A percentile compares a stretch with the other conserved stretches of the same genome.
Evolutionary conservation across 2,113 vertebrate species (phyloP).

Genomic region (Gallinago media): DNA sequence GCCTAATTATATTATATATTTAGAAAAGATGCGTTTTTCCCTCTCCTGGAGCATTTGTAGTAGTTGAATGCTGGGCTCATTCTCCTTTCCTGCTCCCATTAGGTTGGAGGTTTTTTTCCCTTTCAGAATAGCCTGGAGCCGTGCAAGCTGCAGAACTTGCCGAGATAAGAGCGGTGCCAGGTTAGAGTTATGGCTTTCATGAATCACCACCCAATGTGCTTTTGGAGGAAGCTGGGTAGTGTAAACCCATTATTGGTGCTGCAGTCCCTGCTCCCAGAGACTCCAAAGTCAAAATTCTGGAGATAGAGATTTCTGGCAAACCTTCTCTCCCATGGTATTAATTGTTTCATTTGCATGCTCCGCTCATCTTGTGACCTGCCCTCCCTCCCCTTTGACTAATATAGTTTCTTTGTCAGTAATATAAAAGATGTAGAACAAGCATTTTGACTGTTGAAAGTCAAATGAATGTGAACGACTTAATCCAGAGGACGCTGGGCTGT

Average conservation of each 20-base stretch:
- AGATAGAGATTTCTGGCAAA: background rate
- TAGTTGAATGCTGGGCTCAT: slow-evolving; percentile 3
- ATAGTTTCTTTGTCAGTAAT: background rate
- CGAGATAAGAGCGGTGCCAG: slow-evolving; percentile 28
- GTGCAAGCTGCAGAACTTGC: background rate
- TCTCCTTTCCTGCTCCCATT: slow-evolving; percentile 24
- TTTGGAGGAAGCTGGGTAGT: background rate
- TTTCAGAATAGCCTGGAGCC: slow-evolving; percentile 38
- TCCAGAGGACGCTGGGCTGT: background rate
- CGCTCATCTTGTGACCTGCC: slow-evolving; percentile 35
- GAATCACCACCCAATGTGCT: slow-evolving; percentile 15
- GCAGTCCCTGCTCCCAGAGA: background rate
- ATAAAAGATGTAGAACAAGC: slow-evolving; percentile 62
- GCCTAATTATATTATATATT: slow-evolving; percentile 28
- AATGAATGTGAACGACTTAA: slow-evolving; percentile 48
- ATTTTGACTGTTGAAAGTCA: slow-evolving; percentile 63
- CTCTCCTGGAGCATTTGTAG: slow-evolving; percentile 14
- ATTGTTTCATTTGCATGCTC: slow-evolving; percentile 56
- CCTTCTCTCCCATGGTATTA: background rate
- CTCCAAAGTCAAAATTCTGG: slow-evolving; percentile 17
- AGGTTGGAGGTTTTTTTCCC: background rate
- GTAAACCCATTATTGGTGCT: background rate
- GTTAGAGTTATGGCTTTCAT: slow-evolving; percentile 33
- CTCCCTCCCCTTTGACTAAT: slow-evolving; percentile 54
- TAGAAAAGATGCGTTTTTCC: slow-evolving; percentile 54